Base-by-base conservation (phyloP, 2,888 invertebrate species). In the Chalcosyrphus nemorum region DNA sequence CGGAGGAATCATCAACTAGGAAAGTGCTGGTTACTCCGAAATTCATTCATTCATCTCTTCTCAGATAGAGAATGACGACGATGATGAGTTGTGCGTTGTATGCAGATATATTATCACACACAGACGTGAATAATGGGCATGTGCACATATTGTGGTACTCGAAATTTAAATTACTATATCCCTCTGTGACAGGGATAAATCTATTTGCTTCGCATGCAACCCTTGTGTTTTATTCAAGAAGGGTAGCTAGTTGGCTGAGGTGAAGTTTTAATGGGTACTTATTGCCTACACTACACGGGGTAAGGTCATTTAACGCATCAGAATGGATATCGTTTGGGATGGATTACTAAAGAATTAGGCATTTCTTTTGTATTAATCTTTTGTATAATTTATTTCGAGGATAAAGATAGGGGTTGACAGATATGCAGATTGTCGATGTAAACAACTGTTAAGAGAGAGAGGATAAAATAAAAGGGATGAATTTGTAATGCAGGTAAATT, bases 11-110 rank as follows among this genome's bases (percentile, higher is more conserved):
- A n/a, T n/a, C 70, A 74, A 57, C 78, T 59, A 75, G 68, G 80
- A 80, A 68, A 57, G 77, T 76, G 70, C 68, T 72, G 72, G 35
- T 29, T 63, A 80, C 80, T 84, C 84, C 74, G 80, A 84, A 84
- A 84, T 84, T 84, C 84, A 84, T 84, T 84, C 78, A 84, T 84
- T n/a, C n/a, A n/a, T n/a, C n/a, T n/a, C n/a, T 68, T 84, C 68
- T 70, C n/a, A 35, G 63, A 47, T 56, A 47, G 47, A 68, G 78
- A 54, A 47, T 38, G 77, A 29, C 32, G 76, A 63, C 27, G 65
- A 29, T 47, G 59, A 57, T 59, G 56, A 54, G 68, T 27, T 54
- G 27, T 56, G 11, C 11, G 27, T 15, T 59, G 54, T 19, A 81
- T 81, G 66, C 70, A 76, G 70, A 70, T 70, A 63, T 24, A 74